Base-by-base conservation (phyloP, 2,113 vertebrate genomes). In the Erpornis zantholeuca region DNA sequence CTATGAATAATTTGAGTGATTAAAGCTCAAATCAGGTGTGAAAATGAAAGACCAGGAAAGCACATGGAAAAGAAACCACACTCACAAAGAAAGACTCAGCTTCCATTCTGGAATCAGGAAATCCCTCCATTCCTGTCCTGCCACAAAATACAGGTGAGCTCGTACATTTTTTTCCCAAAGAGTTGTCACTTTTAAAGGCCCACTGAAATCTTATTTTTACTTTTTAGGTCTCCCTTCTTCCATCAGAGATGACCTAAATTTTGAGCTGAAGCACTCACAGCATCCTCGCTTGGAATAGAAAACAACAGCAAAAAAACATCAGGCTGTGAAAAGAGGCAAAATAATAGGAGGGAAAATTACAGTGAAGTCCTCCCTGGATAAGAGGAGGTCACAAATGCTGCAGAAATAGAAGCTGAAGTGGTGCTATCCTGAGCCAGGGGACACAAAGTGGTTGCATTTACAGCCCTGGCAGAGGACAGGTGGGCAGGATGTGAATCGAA, bases 181-280 rank as follows among this genome's bases (percentile, higher is more conserved):
- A 84, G 57, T 88, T 94, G 82, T 93, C 94, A 90, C 80, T 90
- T 95, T 83, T 83, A 90, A 85, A 95, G 85, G 78, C 77, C 45
- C 49, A 49, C 3, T 75, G 80, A 81, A 91, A 87, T 88, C 70
- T 94, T 86, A 92, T 76, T 88, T 97, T 96, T 92, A 91, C 89
- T 94, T 97, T 95, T 83, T 81, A 92, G 89, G 81, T 91, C 83
- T 97, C 94, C 70, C 79, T 93, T 89, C 27, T 87, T 87, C 65
- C 36, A 77, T 89, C 56, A 36, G 61, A 84, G 93, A 66, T 97
- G 97, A 97, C 91, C 88, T 96, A 97, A 94, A 97, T 96, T 92
- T 94, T 76, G 94, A 95, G 87, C 94, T 95, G 77, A 88, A 70
- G 82, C 87, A 92, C 85, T 94, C 94, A 65, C 69, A 86, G 80